phyloP scores from a whole-genome alignment of 2,113 vertebrate genomes.

The cattle (Bos taurus) region ARS-UCD2.0 NC_037354.1:18526501-18527000 shows the following conservation, averaged over 20 bases:
- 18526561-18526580: too few species aligned
- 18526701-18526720: background rate
- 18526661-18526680: background rate
- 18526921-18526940: background rate
- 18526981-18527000: background rate
- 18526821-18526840: accelerated
- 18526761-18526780: background rate
- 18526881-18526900: background rate
- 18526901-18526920: background rate
- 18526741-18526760: background rate
- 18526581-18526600: background rate
- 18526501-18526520: background rate
- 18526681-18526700: background rate
- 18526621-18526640: background rate
- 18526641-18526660: accelerated
- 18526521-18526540: background rate
- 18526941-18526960: background rate
- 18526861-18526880: background rate
- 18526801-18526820: background rate
- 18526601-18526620: background rate
- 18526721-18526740: background rate
- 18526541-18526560: background rate
- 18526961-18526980: background rate
- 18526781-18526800: background rate
- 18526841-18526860: background rate